Conservation (phyloP, 2,888 invertebrate species). For the Ecliptopera silaceata region DNA sequence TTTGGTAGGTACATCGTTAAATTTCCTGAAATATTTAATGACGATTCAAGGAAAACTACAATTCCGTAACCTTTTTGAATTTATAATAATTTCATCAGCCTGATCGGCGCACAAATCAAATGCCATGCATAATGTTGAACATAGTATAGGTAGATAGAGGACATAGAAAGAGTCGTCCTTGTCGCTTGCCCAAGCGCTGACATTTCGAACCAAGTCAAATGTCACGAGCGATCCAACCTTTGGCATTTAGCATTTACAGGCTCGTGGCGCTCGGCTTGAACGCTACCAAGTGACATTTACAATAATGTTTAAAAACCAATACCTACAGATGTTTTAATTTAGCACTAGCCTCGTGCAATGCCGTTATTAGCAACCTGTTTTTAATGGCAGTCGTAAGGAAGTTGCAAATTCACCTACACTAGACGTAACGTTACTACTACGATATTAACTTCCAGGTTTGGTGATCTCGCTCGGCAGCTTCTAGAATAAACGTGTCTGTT, state of each 20-base stretch:
- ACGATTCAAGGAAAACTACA: constrained; percentile 75
- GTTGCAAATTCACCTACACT: constrained; percentile 5
- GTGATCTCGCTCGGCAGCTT: constrained; percentile 7
- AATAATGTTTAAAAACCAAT: constrained; percentile 51
- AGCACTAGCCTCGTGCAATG: constrained; percentile 20
- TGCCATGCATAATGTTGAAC: constrained; percentile 75
- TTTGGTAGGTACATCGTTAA: constrained; percentile 46
- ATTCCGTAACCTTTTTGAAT: constrained; percentile 72
- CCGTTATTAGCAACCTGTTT: constrained; percentile 15
- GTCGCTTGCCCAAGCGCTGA: constrained; percentile 79
- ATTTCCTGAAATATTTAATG: constrained; percentile 61
- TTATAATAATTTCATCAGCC: constrained; percentile 72
- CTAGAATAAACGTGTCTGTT: not conserved
- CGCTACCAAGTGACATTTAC: constrained; percentile 66
- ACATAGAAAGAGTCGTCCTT: constrained; percentile 81
- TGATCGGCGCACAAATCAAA: constrained; percentile 70
- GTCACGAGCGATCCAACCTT: constrained; percentile 76
- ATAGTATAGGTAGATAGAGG: constrained; percentile 61
- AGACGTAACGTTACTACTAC: not conserved
- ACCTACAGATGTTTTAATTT: constrained; percentile 21
- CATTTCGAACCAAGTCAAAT: constrained; percentile 78
- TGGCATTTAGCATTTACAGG: constrained; percentile 68
- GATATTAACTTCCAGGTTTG: constrained; percentile 22
- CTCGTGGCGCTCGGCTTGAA: constrained; percentile 27
- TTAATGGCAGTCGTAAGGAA: constrained; percentile 17